Conservation (phyloP, 2,113 vertebrate genomes). For the Anseranas semipalmata region DNA sequence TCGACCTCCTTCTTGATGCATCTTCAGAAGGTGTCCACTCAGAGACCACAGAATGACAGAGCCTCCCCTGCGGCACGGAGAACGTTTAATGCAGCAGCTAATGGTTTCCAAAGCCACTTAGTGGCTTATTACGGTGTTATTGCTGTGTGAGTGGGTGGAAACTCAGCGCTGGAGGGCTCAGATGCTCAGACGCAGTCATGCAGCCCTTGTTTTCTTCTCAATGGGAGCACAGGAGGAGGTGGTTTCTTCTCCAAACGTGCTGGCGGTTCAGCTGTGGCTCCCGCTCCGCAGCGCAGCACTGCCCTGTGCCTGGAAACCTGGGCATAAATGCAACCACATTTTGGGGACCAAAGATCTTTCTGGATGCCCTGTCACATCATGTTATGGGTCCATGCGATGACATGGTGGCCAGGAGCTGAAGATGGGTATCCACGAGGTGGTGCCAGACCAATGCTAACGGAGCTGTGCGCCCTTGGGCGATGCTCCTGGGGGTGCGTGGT, state of each 20-base stretch:
- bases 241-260: background rate
- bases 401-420: background rate
- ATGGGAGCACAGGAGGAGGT: background rate
- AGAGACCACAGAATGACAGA: background rate
- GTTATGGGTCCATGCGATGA: background rate
- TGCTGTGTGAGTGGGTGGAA: background rate
- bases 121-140: background rate
- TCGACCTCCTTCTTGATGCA: background rate
- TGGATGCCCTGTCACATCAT: accelerated
- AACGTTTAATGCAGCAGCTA: background rate
- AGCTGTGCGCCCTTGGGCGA: accelerated
- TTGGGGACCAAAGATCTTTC: background rate
- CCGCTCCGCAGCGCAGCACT: background rate
- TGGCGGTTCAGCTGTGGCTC: background rate
- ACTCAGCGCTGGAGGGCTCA: background rate
- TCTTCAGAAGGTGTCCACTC: background rate
- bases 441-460: background rate
- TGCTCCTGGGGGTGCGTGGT: accelerated
- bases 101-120: conserved; percentile 5
- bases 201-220: background rate
- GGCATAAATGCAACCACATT: accelerated
- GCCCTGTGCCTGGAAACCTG: background rate
- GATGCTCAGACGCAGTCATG: background rate
- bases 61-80: background rate
- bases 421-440: background rate